Base-by-base conservation (phyloP, 2,888 invertebrate genomes). In the Theristus sp. region DNA sequence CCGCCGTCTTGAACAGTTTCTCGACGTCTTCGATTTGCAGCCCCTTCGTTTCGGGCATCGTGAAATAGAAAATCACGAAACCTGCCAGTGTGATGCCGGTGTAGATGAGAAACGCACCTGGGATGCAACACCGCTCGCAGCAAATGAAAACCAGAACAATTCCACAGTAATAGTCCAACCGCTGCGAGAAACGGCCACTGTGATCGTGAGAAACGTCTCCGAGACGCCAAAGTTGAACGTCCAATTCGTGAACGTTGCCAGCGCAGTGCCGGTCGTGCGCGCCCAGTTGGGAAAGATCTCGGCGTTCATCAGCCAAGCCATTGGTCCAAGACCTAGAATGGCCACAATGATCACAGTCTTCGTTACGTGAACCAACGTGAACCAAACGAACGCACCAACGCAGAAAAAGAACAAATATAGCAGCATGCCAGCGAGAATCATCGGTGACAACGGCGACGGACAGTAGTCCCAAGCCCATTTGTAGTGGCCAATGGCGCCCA, bases 51-150 rank as follows among this genome's bases (percentile, higher is more conserved):
- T 81, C 81, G 1, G 81, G 81, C 58, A 81, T 72, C 29, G 76
- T 71, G 26, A 75, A 64, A 56, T 67, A 72, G 62, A 81, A 72
- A 62, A 79, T 74, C 1, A 79, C 30, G n/a, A 78, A 65, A 0
- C 78, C 80, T 1, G 77, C 46, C 1, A 73, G 61, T 1, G 79
- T 77, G n/a, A 80, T 69, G 1, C 74, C 75, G 27, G 76, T 73
- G 71, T 80, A 81, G 61, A 81, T 67, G 71, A 77, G 79, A 70
- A 80, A 81, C 1, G 79, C 76, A 56, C 80, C 80, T 77, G 66
- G 69, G n/a, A n/a, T n/a, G n/a, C n/a, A n/a, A n/a, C n/a, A n/a
- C n/a, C n/a, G n/a, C 38, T 38, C 6, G 17, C 38, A 38, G 38
- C 38, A 38, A 38, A 38, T 38, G 38, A 6, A 6, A 38, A 38